phyloP scores from a whole-genome alignment of 1,140 invertebrate species.

The Paramacrobiotus metropolitanus region DNA sequence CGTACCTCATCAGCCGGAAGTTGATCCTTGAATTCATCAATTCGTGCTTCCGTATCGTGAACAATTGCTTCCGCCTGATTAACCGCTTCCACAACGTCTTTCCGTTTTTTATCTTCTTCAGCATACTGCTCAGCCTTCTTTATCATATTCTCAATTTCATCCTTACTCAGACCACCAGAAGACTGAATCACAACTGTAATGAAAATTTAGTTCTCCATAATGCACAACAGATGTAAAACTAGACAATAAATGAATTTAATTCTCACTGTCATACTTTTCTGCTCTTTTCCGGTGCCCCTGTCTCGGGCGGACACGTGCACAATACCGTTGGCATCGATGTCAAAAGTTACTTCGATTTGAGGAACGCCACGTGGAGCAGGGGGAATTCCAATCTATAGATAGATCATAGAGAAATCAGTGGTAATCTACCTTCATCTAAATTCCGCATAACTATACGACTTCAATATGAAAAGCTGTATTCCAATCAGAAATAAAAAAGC shows the following conservation, averaged over 20 bases:
- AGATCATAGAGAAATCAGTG: no score
- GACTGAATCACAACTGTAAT: slow-evolving; percentile 91
- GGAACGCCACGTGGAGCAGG: slow-evolving; percentile 78
- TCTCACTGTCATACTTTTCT: slow-evolving; percentile 91
- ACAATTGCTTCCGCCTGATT: slow-evolving; percentile 93
- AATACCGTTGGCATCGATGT: slow-evolving; percentile 98
- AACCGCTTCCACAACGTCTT: slow-evolving; percentile 75
- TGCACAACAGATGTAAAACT: not conserved
- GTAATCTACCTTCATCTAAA: no score
- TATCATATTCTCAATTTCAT: slow-evolving; percentile 99
- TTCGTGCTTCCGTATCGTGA: slow-evolving; percentile 91
- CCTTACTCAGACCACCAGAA: slow-evolving; percentile 90
- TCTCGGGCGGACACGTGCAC: slow-evolving; percentile 93
- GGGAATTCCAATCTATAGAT: slow-evolving; percentile 59
- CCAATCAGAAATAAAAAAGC: no score
- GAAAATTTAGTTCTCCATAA: slow-evolving; percentile 5
- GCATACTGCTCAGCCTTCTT: slow-evolving; percentile 91
- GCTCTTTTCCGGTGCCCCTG: slow-evolving; percentile 96
- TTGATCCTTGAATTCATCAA: slow-evolving; percentile 92
- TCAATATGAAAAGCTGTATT: no score
- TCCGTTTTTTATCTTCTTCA: slow-evolving; percentile 64
- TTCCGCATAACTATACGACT: no score
- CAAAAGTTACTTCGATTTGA: slow-evolving; percentile 92
- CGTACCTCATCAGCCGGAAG: slow-evolving; percentile 70
- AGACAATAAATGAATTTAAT: no score